Base-by-base conservation (phyloP, 2,113 vertebrate species). In the Nothobranchius kuhntae region DNA sequence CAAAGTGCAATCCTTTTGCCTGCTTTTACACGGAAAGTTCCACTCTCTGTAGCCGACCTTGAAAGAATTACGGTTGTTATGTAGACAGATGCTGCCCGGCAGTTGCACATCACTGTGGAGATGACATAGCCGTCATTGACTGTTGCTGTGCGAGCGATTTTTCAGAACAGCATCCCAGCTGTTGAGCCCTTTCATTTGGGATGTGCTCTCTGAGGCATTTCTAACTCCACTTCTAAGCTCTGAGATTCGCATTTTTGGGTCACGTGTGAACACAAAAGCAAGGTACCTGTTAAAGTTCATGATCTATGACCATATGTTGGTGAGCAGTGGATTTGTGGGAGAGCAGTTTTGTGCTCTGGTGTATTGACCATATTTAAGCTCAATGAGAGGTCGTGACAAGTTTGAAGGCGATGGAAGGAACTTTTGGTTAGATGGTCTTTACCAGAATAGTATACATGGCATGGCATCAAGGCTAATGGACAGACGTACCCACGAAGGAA, bases 151-250 rank as follows among this genome's bases (percentile, higher is more conserved):
- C 56, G 61, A 65, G 26, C 46, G 44, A 77, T 68, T 65, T 81
- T 55, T 54, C 38, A 71, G 82, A 78, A 79, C 65, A 75, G 73
- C 50, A 3, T 52, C 69, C 74, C 77, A 80, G 77, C 85, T 88
- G 75, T 66, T 70, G 6, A 36, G 46, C 13, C 61, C 38, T 60
- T 77, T 80, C 50, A 47, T 72, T 57, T 53, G 8, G 26, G 50
- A 12, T 63, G 26, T 24, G n/a, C 6, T 24, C 26, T 50, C 24
- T 51, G 63, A 38, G 2, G 9, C 56, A 30, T 35, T 55, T 8
- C 13, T 6, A 35, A 70, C 30, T 45, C 44, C 1, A 58, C 70
- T 69, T 54, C 24, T 5, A 61, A 40, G 48, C 14, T 40, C 24
- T 30, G 30, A 1, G 35, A 26, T 40, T 21, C 10, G 3, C 1